Percentiles rank a stretch among this genome's conserved stretches.
Conservation (phyloP, 2,888 invertebrate species). For the Philereme vetulata region DNA sequence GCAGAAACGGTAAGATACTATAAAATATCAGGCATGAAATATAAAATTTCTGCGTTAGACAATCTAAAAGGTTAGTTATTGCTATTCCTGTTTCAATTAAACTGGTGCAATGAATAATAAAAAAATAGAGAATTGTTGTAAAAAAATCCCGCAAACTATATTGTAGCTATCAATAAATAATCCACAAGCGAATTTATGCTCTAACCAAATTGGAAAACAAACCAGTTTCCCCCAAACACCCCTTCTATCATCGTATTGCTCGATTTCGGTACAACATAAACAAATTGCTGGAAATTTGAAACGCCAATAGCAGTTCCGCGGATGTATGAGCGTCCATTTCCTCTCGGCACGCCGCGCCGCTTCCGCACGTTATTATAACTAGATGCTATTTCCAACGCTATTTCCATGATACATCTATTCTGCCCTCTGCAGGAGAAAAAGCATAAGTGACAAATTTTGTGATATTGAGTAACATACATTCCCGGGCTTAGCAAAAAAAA, state of each 20-base stretch:
- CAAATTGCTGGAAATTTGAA: conserved; percentile 49
- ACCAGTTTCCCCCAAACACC: conserved; percentile 15
- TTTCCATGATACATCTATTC: conserved; percentile 23
- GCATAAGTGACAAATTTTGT: too few species aligned
- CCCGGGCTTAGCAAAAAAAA: too few species aligned
- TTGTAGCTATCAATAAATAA: conserved; percentile 10
- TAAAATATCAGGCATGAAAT: too few species aligned
- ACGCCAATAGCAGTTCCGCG: conserved; percentile 58
- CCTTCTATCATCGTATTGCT: conserved; percentile 17
- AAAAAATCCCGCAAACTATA: not conserved
- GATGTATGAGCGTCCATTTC: conserved; percentile 70
- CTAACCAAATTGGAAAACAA: conserved; percentile 17
- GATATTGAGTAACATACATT: too few species aligned
- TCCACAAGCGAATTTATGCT: not conserved
- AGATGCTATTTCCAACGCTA: conserved; percentile 57
- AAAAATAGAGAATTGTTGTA: too few species aligned
- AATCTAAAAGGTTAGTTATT: too few species aligned
- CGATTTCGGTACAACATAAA: conserved; percentile 29
- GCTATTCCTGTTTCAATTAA: too few species aligned
- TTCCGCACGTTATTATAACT: conserved; percentile 66
- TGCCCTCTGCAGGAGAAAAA: not conserved
- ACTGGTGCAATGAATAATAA: too few species aligned
- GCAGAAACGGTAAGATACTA: too few species aligned
- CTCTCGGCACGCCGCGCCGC: conserved; percentile 55
- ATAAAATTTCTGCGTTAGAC: too few species aligned